Conservation (phyloP, 2,888 invertebrate species). For the Philhelius pedissequus region DNA sequence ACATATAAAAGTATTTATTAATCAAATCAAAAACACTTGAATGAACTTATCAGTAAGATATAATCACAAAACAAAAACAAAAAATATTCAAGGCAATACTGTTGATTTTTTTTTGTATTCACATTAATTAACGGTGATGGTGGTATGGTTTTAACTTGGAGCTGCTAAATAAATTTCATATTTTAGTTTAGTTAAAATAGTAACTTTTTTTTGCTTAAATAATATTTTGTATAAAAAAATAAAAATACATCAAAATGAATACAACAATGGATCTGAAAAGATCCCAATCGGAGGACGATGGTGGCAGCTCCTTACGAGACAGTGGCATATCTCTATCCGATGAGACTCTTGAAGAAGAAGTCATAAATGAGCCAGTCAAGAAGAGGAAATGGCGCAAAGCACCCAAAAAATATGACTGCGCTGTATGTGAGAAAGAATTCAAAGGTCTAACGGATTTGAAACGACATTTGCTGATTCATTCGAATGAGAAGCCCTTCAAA, state of each 20-base stretch:
- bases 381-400: conserved; percentile 28
- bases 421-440: conserved; percentile 83
- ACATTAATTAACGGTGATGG: conserved; percentile 49
- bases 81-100: conserved; percentile 11
- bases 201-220: background rate
- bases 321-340: conserved; percentile 76
- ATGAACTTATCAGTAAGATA: background rate
- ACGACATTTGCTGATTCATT: conserved; percentile 85
- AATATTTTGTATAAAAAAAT: background rate
- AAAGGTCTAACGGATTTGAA: conserved; percentile 83
- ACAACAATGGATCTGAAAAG: conserved; percentile 46
- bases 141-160: conserved; percentile 34
- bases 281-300: conserved; percentile 76
- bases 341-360: conserved; percentile 11
- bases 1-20: conserved; percentile 14
- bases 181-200: conserved; percentile 35
- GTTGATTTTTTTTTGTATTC: background rate
- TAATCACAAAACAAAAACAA: background rate
- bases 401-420: conserved; percentile 80
- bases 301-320: conserved; percentile 73
- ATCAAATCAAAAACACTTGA: conserved; percentile 32
- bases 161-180: conserved; percentile 15
- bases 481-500: conserved; percentile 82
- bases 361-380: conserved; percentile 43
- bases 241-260: background rate